phyloP scores from a whole-genome alignment of 2,113 vertebrate species.

The Phocoena phocoena region DNA sequence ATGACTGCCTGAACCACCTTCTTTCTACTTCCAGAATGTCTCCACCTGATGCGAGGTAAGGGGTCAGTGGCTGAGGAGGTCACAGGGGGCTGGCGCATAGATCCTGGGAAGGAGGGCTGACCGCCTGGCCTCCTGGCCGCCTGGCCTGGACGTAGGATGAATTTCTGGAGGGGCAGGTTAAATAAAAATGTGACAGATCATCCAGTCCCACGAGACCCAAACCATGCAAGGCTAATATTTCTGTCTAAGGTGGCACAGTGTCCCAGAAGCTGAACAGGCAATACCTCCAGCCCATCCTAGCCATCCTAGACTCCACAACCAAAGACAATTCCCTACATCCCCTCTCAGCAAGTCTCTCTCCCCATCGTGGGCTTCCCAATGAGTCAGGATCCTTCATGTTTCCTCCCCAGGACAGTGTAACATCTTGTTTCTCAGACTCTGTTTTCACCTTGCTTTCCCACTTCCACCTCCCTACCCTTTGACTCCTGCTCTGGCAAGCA shows the following conservation, averaged over 20 bases:
- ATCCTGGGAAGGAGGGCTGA: background rate
- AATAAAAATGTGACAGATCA: background rate
- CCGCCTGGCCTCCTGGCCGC: background rate
- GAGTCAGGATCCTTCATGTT: background rate
- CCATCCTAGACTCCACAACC: background rate
- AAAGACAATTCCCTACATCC: background rate
- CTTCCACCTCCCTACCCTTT: background rate
- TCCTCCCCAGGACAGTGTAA: background rate
- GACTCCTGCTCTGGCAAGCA: background rate
- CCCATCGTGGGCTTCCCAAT: background rate
- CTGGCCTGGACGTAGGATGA: background rate
- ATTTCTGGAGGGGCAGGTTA: background rate
- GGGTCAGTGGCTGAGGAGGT: background rate
- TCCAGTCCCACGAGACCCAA: background rate
- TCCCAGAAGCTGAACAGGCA: constrained; percentile 2
- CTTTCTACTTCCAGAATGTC: constrained; percentile 21
- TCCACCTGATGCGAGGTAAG: constrained; percentile 26
- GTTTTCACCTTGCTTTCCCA: background rate
- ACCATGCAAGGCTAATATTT: background rate
- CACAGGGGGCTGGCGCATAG: background rate
- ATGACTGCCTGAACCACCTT: constrained; percentile 57
- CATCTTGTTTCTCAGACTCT: background rate
- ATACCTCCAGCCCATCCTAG: background rate
- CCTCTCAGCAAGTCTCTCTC: background rate
- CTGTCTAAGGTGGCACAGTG: background rate